Percentiles rank a stretch among this genome's conserved stretches.
Evolutionary conservation across 2,113 vertebrate genomes (phyloP).

Genomic region (Siniperca knerii): DNA sequence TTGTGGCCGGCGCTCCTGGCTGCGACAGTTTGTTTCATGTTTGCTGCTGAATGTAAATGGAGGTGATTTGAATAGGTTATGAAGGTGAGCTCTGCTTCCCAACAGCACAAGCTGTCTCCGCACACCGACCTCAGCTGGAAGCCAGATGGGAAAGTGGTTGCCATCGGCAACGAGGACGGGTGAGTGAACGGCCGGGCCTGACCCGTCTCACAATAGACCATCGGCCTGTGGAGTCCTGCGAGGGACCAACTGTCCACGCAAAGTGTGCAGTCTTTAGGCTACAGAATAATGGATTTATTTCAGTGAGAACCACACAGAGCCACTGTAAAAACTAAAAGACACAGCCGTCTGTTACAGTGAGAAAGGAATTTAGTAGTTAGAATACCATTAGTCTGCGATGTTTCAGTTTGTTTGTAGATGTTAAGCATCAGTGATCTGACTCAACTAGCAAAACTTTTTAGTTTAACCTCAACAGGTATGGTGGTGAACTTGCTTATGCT

Average conservation of each 20-base stretch:
- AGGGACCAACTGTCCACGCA: slow-evolving; percentile 22
- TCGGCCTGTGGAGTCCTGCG: slow-evolving; percentile 15
- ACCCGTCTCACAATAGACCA: not conserved
- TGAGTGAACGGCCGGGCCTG: slow-evolving; percentile 76
- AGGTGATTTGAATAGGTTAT: slow-evolving; percentile 20
- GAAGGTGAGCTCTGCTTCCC: slow-evolving; percentile 65
- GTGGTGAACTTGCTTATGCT: too few relatives aligned
- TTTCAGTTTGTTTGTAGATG: not conserved
- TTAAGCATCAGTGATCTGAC: too few relatives aligned
- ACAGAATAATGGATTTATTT: slow-evolving; percentile 17
- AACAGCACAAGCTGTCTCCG: slow-evolving; percentile 93
- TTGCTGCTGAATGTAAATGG: slow-evolving; percentile 16
- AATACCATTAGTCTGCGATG: not conserved
- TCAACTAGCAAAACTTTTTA: too few relatives aligned
- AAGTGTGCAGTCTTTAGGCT: not conserved
- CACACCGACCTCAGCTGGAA: slow-evolving; percentile 98
- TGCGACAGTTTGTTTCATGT: not conserved
- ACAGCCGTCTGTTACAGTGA: not conserved
- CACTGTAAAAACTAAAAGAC: not conserved
- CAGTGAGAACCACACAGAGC: not conserved
- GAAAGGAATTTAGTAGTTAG: too few relatives aligned
- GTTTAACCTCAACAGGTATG: too few relatives aligned
- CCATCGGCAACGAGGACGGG: slow-evolving; percentile 98
- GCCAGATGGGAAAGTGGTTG: slow-evolving; percentile 91
- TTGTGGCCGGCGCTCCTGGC: not conserved